Conservation (phyloP, 2,797 vertebrate species). For the Neostethus bicornis region DNA sequence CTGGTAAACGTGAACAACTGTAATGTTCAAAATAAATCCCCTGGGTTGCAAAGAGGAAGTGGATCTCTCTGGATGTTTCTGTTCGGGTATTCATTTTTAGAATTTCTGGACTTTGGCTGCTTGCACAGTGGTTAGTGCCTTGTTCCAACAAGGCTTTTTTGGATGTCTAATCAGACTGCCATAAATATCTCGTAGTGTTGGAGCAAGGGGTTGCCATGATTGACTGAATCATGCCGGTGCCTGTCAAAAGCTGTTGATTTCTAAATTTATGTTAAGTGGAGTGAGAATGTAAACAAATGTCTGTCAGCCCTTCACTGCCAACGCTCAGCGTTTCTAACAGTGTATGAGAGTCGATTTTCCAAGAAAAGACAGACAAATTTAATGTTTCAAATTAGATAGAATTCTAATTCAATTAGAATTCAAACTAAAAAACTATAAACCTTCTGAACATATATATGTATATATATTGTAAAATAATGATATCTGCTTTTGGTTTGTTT, state of each 20-base stretch:
- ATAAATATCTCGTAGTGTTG: constrained; percentile 14
- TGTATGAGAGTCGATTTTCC: too few species aligned
- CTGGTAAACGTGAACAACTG: constrained; percentile 15
- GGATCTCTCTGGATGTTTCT: constrained; percentile 1
- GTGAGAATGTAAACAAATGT: not conserved
- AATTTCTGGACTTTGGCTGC: not conserved
- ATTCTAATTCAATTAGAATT: too few species aligned
- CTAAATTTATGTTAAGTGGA: constrained; percentile 12
- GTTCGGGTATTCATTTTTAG: not conserved
- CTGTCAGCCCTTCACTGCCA: not conserved
- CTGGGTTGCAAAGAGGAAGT: not conserved
- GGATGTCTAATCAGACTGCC: not conserved
- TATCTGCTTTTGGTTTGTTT: too few species aligned
- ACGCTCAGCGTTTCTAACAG: too few species aligned
- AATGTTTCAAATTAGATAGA: too few species aligned
- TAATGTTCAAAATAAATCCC: not conserved
- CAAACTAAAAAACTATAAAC: too few species aligned
- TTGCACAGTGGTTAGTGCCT: not conserved
- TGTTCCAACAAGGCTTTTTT: not conserved
- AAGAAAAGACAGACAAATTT: too few species aligned
- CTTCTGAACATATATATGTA: too few species aligned
- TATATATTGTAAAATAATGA: too few species aligned
- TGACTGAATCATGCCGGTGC: constrained; percentile 23
- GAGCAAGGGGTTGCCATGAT: constrained; percentile 15
- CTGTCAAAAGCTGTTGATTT: constrained; percentile 9